Percentiles rank a stretch among this genome's conserved stretches.
phyloP scores from a whole-genome alignment of 2,797 vertebrate genomes.

The Varecia variegata region DNA sequence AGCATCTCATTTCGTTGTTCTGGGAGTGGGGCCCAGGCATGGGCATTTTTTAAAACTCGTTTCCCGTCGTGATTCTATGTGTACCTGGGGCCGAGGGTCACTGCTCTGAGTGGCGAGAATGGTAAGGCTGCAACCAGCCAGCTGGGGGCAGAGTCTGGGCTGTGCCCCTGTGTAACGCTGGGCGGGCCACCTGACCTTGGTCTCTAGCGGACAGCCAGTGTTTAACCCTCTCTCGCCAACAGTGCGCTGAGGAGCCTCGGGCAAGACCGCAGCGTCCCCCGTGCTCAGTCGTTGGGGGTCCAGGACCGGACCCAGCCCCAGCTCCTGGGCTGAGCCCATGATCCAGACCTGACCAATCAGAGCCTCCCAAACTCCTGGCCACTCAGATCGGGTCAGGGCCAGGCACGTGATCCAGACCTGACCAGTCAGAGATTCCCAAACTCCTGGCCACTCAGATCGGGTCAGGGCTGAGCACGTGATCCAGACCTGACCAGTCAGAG shows the following conservation, averaged over 20 bases:
- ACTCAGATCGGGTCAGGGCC: background rate
- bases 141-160: background rate
- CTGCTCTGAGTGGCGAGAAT: background rate
- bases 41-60: no score
- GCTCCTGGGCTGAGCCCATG: background rate
- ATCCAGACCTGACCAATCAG: background rate
- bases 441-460: background rate
- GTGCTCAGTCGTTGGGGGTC: background rate
- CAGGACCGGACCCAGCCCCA: no score
- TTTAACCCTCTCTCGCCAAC: background rate
- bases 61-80: background rate
- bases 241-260: background rate
- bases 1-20: background rate
- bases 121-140: background rate
- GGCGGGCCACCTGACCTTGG: background rate
- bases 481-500: background rate
- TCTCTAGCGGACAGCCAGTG: background rate
- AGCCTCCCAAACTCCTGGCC: background rate
- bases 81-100: background rate
- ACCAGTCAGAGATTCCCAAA: background rate
- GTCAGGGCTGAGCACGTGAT: background rate
- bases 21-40: no score
- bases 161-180: fast-evolving
- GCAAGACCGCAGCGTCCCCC: background rate
- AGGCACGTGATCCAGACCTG: background rate